Conservation (phyloP, 1,140 invertebrate genomes). For the Brachionus plicatilis region DNA sequence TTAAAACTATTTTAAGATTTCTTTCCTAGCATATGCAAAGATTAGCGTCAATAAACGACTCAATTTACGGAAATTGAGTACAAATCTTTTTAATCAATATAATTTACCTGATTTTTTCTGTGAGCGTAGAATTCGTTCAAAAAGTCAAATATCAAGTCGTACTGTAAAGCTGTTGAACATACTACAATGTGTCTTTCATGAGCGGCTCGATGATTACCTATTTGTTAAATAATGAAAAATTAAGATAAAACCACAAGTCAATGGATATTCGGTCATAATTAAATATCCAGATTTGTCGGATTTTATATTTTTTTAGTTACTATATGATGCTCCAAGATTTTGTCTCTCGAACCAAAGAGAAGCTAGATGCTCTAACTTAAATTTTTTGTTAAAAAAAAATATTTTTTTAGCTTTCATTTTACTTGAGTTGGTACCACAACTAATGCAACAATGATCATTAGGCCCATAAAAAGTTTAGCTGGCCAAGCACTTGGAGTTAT, state of each 20-base stretch:
- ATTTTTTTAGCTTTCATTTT: background rate
- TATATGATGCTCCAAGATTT: slow-evolving; percentile 10
- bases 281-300: background rate
- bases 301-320: background rate
- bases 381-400: background rate
- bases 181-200: slow-evolving; percentile 37
- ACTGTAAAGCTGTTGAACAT: slow-evolving; percentile 35
- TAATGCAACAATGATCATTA: slow-evolving; percentile 37
- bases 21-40: too few relatives aligned
- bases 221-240: background rate
- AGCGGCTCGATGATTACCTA: slow-evolving; percentile 20
- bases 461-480: slow-evolving; percentile 23
- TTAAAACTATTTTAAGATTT: too few relatives aligned
- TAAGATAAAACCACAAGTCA: background rate
- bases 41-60: background rate
- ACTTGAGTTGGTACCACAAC: slow-evolving; percentile 34
- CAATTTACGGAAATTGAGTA: too few relatives aligned
- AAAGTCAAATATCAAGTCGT: slow-evolving; percentile 36
- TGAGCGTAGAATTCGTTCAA: slow-evolving; percentile 39
- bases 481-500: slow-evolving; percentile 35
- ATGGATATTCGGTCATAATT: background rate
- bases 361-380: slow-evolving; percentile 23
- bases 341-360: slow-evolving; percentile 30
- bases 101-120: slow-evolving; percentile 29
- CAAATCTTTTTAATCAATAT: background rate